These are phyloP conservation scores for Amphipyra berbera DNA, from an alignment of 2,888 invertebrate species.

Conservation along the genomic window DNA sequence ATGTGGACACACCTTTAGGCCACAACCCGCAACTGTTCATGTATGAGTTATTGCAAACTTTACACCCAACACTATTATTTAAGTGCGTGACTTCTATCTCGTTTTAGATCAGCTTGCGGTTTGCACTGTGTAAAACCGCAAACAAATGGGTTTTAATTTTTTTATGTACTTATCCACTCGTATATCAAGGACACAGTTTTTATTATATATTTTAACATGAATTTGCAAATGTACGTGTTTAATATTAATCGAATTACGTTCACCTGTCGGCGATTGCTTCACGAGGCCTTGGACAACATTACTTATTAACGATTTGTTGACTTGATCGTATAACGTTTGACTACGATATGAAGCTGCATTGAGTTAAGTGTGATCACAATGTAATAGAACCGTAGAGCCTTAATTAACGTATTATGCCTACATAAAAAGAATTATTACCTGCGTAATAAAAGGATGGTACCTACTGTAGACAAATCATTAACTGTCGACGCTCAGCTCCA, in stretches of 20 bases:
- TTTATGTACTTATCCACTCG: conserved; percentile 22
- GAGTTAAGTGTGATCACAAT: conserved; percentile 22
- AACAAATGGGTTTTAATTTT: conserved; percentile 24
- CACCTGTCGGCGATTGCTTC: conserved; percentile 42
- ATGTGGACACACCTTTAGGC: background rate
- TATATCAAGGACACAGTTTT: conserved; percentile 26
- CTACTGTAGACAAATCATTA: conserved; percentile 37
- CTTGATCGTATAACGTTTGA: conserved; percentile 42
- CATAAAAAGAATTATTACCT: conserved; percentile 16
- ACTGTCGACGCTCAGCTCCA: conserved; percentile 30
- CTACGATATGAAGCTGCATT: conserved; percentile 29
- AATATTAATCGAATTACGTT: conserved; percentile 47
- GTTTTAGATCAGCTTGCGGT: conserved; percentile 21
- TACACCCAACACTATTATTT: conserved; percentile 14
- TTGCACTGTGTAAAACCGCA: conserved; percentile 11
- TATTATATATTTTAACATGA: conserved; percentile 18
- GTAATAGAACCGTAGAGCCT: conserved; percentile 20
- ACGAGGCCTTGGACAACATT: conserved; percentile 45
- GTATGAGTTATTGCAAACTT: conserved; percentile 11
- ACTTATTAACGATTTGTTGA: conserved; percentile 34
- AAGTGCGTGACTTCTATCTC: conserved; percentile 29
- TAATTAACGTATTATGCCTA: conserved; percentile 18
- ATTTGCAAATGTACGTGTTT: conserved; percentile 44
- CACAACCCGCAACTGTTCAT: conserved; percentile 15
- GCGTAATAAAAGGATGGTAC: conserved; percentile 3